Percentiles rank a stretch among this genome's conserved stretches.
Conservation (phyloP, 1,140 invertebrate genomes). For the Cepaea nemoralis region DNA sequence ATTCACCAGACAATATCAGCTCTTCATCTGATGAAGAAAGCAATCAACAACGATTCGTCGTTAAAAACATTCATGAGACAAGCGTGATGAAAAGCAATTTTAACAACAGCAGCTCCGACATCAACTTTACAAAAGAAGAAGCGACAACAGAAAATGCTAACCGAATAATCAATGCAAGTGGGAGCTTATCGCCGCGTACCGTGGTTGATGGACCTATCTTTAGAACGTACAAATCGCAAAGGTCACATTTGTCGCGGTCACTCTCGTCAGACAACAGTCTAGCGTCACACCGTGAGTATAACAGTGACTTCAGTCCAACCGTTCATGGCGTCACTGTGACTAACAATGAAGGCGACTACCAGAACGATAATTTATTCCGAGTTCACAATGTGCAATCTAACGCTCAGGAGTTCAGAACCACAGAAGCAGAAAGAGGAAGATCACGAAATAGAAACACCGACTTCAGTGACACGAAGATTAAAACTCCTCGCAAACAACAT, state of each 20-base stretch:
- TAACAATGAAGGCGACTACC: neutral
- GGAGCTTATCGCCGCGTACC: neutral
- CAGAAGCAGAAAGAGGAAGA: neutral
- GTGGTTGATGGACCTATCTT: neutral
- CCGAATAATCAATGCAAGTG: neutral
- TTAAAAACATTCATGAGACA: neutral
- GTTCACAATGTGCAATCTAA: neutral
- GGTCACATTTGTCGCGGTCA: neutral
- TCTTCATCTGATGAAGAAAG: conserved; percentile 24
- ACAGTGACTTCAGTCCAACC: neutral
- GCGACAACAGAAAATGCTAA: neutral
- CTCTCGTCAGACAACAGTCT: neutral
- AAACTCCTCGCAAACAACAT: neutral
- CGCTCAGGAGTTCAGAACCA: neutral
- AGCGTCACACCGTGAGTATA: neutral
- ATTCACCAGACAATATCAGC: neutral
- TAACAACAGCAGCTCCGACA: conserved; percentile 6
- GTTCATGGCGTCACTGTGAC: neutral
- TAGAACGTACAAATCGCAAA: conserved; percentile 2
- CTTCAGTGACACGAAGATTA: neutral
- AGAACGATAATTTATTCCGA: neutral
- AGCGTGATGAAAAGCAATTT: neutral
- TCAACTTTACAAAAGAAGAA: neutral
- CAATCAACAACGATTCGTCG: neutral
- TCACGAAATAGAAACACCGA: neutral